Base-by-base conservation (phyloP, 2,113 vertebrate species). In the Tamias sibiricus region DNA sequence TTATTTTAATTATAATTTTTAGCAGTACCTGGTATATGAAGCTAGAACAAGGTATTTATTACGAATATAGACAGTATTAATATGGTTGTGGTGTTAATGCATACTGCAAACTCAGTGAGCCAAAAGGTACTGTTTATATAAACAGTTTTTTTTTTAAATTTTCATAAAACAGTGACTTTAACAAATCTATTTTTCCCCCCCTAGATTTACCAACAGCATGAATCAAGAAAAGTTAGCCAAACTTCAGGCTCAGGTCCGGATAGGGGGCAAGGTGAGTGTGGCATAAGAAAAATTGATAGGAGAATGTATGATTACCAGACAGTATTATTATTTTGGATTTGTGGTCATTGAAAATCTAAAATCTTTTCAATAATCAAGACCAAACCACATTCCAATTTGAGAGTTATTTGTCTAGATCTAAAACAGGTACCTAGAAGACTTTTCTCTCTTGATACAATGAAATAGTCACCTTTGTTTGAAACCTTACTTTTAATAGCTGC, bases 201-300 rank as follows among this genome's bases (percentile, higher is more conserved):
- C 20, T 94, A 80, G 62, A 96, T 91, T 72, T 94, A 37, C 2
- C 97, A 98, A 86, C 97, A 99, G 90, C 93, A 99, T 99, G 99
- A 99, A 99, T 98, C 99, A 99, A 98, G 99, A 99, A 98, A 99
- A 99, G 95, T 98, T 99, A 86, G 99, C 99, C 97, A 99, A 99
- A 98, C 99, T 99, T 98, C 99, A 99, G 96, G 99, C 99, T 3
- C 99, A 99, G 98, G 99, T 99, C 98, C 99, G 99, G 98, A 99
- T 99, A 99, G 99, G 99, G 97, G 99, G 99, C 98, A 99, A 99
- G 99, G 99, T 99, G 97, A 98, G 98, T 98, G 96, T 96, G 97
- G 85, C 64, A 75, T 93, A 95, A 97, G 87, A 95, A 93, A 95
- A 97, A 94, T 4, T 94, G 64, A 83, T 84, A 97, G 96, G 90